Percentiles rank a stretch among this genome's conserved stretches.
Evolutionary conservation across 2,797 vertebrate species (phyloP).

Genomic region (Rhincodon typus): DNA sequence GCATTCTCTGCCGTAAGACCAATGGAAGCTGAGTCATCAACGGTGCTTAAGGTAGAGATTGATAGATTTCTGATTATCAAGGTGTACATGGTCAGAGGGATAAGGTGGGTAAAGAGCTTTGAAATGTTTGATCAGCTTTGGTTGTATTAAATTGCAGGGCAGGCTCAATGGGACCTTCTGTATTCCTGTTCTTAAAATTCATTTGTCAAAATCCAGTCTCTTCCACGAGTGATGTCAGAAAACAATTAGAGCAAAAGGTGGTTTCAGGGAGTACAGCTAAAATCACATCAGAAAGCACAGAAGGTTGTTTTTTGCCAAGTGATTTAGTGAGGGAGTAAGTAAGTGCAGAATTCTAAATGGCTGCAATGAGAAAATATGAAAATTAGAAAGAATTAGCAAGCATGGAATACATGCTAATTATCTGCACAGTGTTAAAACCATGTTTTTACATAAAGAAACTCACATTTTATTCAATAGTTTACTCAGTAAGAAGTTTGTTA

Average conservation of each 20-base stretch:
- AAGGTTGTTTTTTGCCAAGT: neutral
- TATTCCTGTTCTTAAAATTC: neutral
- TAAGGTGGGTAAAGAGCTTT: too few species aligned
- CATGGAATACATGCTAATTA: neutral
- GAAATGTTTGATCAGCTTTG: too few species aligned
- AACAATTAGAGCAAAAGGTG: neutral
- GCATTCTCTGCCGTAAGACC: too few species aligned
- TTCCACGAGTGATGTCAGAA: neutral
- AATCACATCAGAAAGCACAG: neutral
- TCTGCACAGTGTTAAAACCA: neutral
- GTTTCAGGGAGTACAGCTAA: neutral
- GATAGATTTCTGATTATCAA: too few species aligned
- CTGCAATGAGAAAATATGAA: too few species aligned
- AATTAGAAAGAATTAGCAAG: neutral
- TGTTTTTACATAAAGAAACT: neutral
- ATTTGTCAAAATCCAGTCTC: neutral
- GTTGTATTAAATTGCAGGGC: too few species aligned
- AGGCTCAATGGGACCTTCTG: too few species aligned
- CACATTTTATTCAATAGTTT: neutral
- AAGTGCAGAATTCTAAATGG: neutral
- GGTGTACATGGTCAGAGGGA: too few species aligned
- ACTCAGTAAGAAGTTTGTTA: neutral
- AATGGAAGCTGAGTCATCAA: too few species aligned
- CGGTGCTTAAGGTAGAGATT: too few species aligned
- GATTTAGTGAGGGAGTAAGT: neutral